A percentile compares a stretch with the other conserved stretches of the same genome.
phyloP scores from a whole-genome alignment of 2,797 vertebrate genomes.

The Chelon labrosus region DNA sequence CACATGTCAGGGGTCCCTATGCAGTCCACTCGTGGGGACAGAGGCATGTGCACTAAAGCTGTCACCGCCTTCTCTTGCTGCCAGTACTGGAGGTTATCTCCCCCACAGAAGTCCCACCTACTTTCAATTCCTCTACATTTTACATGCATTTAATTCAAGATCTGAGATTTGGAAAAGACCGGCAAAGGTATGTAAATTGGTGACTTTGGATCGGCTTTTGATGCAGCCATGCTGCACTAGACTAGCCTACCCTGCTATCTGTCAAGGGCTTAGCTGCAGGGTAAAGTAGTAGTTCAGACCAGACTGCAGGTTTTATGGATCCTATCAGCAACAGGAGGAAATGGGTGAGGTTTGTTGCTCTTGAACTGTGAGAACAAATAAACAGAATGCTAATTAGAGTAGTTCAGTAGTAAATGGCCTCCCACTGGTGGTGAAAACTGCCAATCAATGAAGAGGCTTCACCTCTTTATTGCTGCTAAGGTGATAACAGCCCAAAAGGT shows the following conservation, averaged over 20 bases:
- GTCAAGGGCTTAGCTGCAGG: conserved; percentile 11
- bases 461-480: conserved; percentile 43
- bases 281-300: conserved; percentile 1
- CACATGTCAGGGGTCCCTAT: conserved; percentile 75
- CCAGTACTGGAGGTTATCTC: conserved; percentile 67
- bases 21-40: conserved; percentile 70
- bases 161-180: conserved; percentile 4
- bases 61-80: conserved; percentile 78
- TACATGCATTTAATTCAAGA: conserved; percentile 16
- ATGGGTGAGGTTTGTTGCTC: conserved; percentile 64
- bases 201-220: conserved; percentile 15
- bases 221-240: not conserved
- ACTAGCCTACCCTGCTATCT: not conserved
- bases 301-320: conserved; percentile 39
- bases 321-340: conserved; percentile 58
- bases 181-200: not conserved
- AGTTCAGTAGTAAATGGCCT: conserved; percentile 65
- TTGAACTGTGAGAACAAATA: conserved; percentile 68
- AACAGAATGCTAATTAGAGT: conserved; percentile 67
- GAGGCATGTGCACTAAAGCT: conserved; percentile 83
- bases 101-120: conserved; percentile 40
- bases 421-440: conserved; percentile 59
- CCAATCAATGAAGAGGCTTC: conserved; percentile 38
- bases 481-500: conserved; percentile 60
- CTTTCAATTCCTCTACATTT: conserved; percentile 21